phyloP scores from a whole-genome alignment of 2,888 invertebrate genomes.

The Piscicola geometra region DNA sequence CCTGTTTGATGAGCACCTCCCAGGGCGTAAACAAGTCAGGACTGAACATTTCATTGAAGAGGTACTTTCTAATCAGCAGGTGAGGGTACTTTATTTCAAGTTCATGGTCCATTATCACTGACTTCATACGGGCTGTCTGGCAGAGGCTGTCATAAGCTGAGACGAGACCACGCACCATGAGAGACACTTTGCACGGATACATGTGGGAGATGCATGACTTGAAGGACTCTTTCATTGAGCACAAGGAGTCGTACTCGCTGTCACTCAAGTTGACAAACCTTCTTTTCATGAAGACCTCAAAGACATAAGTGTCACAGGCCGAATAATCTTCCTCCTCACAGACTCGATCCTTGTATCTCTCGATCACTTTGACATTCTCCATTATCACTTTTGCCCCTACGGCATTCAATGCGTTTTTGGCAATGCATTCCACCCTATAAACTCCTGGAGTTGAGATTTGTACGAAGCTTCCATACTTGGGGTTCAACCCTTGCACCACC shows the following conservation, averaged over 20 bases:
- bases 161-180: not conserved
- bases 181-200: not conserved
- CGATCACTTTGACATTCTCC: not conserved
- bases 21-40: not conserved
- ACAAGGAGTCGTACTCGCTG: not conserved
- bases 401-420: not conserved
- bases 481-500: not conserved
- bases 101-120: not conserved
- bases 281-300: not conserved
- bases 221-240: not conserved
- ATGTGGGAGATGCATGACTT: not conserved
- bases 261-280: not conserved
- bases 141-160: not conserved
- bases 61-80: slow-evolving; percentile 7
- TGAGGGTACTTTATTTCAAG: not conserved
- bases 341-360: not conserved
- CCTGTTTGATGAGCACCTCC: not conserved
- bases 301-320: not conserved
- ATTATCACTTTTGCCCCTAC: not conserved
- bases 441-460: not conserved
- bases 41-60: not conserved
- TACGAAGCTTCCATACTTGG: not conserved
- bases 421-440: not conserved
- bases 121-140: not conserved
- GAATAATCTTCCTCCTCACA: not conserved